Evolutionary conservation across 2,797 vertebrate genomes (phyloP), one percentile per base, ranked within the genome.

Genomic region (Centroberyx gerrardi): DNA sequence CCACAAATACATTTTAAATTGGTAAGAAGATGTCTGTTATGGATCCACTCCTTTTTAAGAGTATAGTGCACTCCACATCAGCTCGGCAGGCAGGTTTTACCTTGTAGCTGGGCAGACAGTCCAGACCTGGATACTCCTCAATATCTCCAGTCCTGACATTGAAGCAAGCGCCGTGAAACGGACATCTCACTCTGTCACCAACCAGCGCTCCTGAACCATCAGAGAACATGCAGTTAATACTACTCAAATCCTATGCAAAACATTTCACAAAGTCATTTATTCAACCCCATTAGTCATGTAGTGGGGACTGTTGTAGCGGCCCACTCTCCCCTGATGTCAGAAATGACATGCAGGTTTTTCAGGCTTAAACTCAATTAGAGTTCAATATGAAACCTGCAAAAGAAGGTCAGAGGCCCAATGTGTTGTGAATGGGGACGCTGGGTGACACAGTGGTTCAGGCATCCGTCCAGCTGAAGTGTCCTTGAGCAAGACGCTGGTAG

Each of bases 111-210:
- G 95, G 93, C 22, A 98, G 78, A 15, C 86, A 94, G 82, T 98
- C 97, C 75, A 98, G 88, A 15, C 96, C 91, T 3, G 97, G 97
- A 80, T 95, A 97, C 27, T 98, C 97, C 82, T 98, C 97, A 1
- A 98, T 97, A 78, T 98, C 97, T 29, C 97, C 97, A 0, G 95
- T 97, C 82, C 70, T 93, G 74, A 96, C 89, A 83, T 95, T 95
- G 69, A 97, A 98, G 87, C 96, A 97, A 7, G 97, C 96, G 0
- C 97, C 96, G 0, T 98, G 97, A 93, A 96, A 96, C 2, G 96
- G 96, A 83, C 97, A 98, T 44, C 97, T 94, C 70, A 98, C 91
- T 80, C 93, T 94, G 73, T 95, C 83, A 42, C 95, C 93, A 40
- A 81, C 76, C 82, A 98, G 80, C 7, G 90, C 88, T 22, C 97